Percentiles rank a stretch among this genome's conserved stretches.
These are phyloP conservation scores for Oryctes rhinoceros DNA, from an alignment of 1,140 invertebrate species.

Conservation along the genomic window DNA sequence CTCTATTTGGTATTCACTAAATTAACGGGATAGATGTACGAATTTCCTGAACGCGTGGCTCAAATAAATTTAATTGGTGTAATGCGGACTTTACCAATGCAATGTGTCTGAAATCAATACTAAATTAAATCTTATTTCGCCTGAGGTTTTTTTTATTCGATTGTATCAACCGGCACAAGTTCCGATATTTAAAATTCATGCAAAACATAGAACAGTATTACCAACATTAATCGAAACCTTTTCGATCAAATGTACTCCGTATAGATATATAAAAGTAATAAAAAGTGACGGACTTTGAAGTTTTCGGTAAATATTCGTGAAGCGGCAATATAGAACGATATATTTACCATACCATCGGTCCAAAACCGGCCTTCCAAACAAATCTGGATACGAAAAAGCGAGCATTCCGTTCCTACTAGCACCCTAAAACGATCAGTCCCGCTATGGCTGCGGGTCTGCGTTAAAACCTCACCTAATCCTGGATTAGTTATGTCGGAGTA, in stretches of 20 bases:
- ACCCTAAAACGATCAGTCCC: conserved; percentile 47
- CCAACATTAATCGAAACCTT: conserved; percentile 10
- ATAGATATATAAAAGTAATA: conserved; percentile 13
- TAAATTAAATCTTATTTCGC: background rate
- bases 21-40: too few relatives aligned
- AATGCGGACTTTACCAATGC: too few relatives aligned
- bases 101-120: too few relatives aligned
- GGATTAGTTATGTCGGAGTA: conserved; percentile 61
- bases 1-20: too few relatives aligned
- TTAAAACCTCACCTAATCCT: conserved; percentile 58
- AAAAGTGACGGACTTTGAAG: conserved; percentile 23
- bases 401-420: conserved; percentile 6
- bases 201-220: conserved; percentile 11
- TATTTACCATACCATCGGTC: conserved; percentile 20
- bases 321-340: conserved; percentile 29
- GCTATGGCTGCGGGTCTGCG: conserved; percentile 56
- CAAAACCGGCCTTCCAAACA: conserved; percentile 22
- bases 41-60: too few relatives aligned
- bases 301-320: conserved; percentile 33
- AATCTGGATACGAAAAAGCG: conserved; percentile 32
- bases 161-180: background rate
- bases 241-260: background rate
- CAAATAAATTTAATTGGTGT: too few relatives aligned
- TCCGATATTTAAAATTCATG: background rate
- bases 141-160: background rate